Base-by-base conservation (phyloP, 2,797 vertebrate genomes). In the Myripristis jacobus region DNA sequence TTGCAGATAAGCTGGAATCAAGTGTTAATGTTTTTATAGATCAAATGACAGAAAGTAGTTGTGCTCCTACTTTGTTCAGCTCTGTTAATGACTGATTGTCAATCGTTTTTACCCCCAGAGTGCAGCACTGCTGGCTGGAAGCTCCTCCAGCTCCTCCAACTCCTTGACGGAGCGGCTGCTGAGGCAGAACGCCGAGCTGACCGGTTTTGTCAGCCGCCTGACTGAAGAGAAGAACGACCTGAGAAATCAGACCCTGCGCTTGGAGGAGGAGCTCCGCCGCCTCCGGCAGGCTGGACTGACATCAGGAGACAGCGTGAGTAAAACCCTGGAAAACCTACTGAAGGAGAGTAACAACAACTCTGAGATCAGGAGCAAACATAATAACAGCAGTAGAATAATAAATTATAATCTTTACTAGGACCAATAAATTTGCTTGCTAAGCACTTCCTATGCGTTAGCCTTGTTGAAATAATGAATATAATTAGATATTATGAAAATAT, bases 211-310 rank as follows among this genome's bases (percentile, higher is more conserved):
- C 79, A 96, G 96, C 81, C 95, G 94, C 0, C 91, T 99, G 84
- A 98, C 96, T 0, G 96, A 98, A 65, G 97, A 99, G 86, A 99
- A 99, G 93, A 98, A 97, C 52, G 96, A 97, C 60, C 93, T 98
- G 79, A 94, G 97, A 64, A 98, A 97, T 66, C 92, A 93, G 48
- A 77, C 94, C 34, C 93, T 97, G 66, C 94, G 93, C 34, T 83
- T 98, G 82, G 96, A 99, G 82, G 96, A 97, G 48, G 96, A 97
- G 73, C 89, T 96, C n/a, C 89, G 94, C 10, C 92, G 90, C 73
- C 89, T 92, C 58, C 91, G 92, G 27, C 94, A 93, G 48, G 88
- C 88, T 44, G 91, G 92, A 51, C 63, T 83, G 25, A 89, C 86
- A 51, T 92, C 81, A 7, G 79, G 52, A 15, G 85, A 89, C 48